Evolutionary conservation across 2,888 invertebrate species (phyloP), one percentile per base, ranked within the genome.

Genomic region (Muscina levida): DNA sequence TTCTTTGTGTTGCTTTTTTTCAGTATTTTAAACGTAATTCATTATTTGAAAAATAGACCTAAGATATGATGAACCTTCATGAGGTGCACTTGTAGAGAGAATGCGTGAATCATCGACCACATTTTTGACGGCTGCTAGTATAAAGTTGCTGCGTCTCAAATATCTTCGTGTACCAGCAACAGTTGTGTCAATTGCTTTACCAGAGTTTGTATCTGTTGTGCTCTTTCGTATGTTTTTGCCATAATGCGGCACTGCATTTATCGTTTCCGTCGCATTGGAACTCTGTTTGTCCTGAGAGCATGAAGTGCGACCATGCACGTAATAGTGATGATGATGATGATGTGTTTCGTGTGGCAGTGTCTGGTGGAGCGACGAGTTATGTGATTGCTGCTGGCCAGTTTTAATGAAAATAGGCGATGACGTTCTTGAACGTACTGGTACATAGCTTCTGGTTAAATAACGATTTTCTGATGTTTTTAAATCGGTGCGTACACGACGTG

Each of bases 401-500:
- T 85, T 87, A 56, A 87, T 87, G 82, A 84, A 82, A 68, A 85
- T 84, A 10, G 88, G 87, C 67, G 87, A 86, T 13, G 84, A 84
- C 68, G 84, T 83, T 72, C 85, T 82, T 17, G 83, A 83, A 46
- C 85, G 85, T 44, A 79, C 73, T 77, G 62, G 24, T 19, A 85
- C 85, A 66, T 83, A 81, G 70, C 84, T 85, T 11, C 84, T 81
- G 57, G 82, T 83, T 44, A 90, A 85, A 73, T 89, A 90, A 62
- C 88, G 78, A 83, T 90, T 90, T 83, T 90, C 88, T 1, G 90
- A 90, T n/a, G 90, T 90, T 83, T 88, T 87, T 70, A 91, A 85
- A 85, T 91, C 91, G 71, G 91, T 91, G 83, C 89, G 89, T 72
- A 90, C 88, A 42, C 91, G 89, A 71, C 90, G 87, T 82, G 88